A percentile compares a stretch with the other conserved stretches of the same genome.
These are phyloP conservation scores for Otis tarda DNA, from an alignment of 2,113 vertebrate genomes.

Conservation along the genomic window DNA sequence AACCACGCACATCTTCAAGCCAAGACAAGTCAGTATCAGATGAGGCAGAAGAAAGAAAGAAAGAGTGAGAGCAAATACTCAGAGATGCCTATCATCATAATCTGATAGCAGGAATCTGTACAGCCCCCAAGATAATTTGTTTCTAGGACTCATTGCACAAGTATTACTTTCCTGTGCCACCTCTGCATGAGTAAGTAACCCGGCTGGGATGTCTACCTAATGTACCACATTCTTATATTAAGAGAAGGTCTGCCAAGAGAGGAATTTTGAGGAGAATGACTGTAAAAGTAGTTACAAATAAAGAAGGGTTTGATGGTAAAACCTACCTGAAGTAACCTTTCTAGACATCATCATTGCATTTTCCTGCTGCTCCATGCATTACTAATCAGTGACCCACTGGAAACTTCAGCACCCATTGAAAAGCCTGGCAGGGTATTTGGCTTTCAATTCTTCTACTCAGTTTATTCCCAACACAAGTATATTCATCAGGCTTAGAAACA, in stretches of 20 bases:
- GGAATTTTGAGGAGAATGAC: constrained; percentile 53
- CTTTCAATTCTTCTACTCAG: constrained; percentile 79
- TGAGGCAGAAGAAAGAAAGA: constrained; percentile 50
- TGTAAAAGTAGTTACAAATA: constrained; percentile 62
- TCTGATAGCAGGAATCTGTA: constrained; percentile 67
- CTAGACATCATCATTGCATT: constrained; percentile 45
- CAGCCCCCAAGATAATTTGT: constrained; percentile 71
- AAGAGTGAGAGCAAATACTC: constrained; percentile 72
- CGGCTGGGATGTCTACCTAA: constrained; percentile 57
- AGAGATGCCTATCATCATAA: constrained; percentile 75
- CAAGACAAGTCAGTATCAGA: constrained; percentile 25
- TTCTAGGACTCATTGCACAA: constrained; percentile 77
- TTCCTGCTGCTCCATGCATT: constrained; percentile 58
- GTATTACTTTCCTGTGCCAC: constrained; percentile 74
- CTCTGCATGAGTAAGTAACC: constrained; percentile 33
- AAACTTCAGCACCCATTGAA: constrained; percentile 72
- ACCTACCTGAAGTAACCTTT: constrained; percentile 74
- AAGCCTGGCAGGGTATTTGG: constrained; percentile 77
- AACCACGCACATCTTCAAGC: constrained; percentile 13
- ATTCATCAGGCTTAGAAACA: constrained; percentile 78
- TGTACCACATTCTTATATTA: constrained; percentile 57
- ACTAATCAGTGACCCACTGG: constrained; percentile 74
- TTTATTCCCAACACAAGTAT: constrained; percentile 78
- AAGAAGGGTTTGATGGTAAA: constrained; percentile 25
- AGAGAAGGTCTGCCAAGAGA: constrained; percentile 51